A percentile compares a stretch with the other conserved stretches of the same genome.
Conservation (phyloP, 2,113 vertebrate species). For the Rhabdomys dilectus region DNA sequence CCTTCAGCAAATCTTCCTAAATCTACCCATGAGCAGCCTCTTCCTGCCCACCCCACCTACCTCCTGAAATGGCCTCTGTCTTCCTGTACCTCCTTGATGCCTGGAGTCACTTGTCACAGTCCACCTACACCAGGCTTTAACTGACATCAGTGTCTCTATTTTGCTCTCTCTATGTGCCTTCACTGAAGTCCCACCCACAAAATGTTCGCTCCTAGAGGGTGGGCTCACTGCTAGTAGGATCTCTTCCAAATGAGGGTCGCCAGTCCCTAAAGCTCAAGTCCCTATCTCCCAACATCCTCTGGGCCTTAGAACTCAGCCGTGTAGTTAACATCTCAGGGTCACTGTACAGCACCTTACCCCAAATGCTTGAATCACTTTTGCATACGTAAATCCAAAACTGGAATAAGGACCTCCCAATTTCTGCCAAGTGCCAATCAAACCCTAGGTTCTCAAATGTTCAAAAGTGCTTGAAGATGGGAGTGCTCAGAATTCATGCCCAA, state of each 20-base stretch:
- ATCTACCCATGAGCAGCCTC: no score
- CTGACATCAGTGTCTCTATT: not conserved
- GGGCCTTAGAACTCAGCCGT: no score
- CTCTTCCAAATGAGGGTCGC: not conserved
- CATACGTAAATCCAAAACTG: not conserved
- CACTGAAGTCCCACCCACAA: not conserved
- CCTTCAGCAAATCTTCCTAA: not conserved
- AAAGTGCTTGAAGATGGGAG: not conserved
- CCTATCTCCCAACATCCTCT: not conserved
- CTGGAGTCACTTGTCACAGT: not conserved
- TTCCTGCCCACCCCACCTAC: not conserved
- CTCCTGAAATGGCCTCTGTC: not conserved
- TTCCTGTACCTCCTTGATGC: not conserved
- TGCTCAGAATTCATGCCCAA: not conserved
- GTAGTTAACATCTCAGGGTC: not conserved
- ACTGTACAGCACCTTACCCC: fast-evolving
- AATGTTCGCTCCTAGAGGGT: not conserved
- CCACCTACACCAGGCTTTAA: not conserved
- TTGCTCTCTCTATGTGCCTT: not conserved
- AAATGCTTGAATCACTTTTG: not conserved
- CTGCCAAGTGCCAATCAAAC: not conserved
- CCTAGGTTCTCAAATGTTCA: not conserved
- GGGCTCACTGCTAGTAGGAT: not conserved
- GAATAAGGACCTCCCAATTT: not conserved
- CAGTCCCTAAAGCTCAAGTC: not conserved